Percentiles rank a stretch among this genome's conserved stretches.
Conservation (phyloP, 1,140 invertebrate species). For the Cheumatopsyche charites region DNA sequence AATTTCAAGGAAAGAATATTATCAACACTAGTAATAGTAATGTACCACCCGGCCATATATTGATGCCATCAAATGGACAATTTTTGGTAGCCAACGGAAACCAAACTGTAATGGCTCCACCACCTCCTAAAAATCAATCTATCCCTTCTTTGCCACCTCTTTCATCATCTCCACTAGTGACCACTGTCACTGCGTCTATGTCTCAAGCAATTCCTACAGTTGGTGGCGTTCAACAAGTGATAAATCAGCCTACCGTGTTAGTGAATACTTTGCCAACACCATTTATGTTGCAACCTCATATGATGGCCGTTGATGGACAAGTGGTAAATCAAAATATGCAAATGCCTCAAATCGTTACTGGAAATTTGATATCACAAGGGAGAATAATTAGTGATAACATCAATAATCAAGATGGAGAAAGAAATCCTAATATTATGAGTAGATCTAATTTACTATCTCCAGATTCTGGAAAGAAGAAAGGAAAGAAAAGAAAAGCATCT, state of each 20-base stretch:
- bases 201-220: slow-evolving; percentile 67
- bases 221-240: slow-evolving; percentile 54
- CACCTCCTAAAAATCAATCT: slow-evolving; percentile 66
- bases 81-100: slow-evolving; percentile 71
- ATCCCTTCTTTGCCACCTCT: slow-evolving; percentile 68
- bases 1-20: slow-evolving; percentile 50
- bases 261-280: slow-evolving; percentile 82
- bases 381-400: slow-evolving; percentile 57
- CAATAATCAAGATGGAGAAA: slow-evolving; percentile 55
- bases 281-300: slow-evolving; percentile 78
- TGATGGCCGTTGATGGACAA: slow-evolving; percentile 72
- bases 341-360: slow-evolving; percentile 69
- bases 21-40: slow-evolving; percentile 58
- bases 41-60: slow-evolving; percentile 71
- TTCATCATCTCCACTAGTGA: slow-evolving; percentile 70
- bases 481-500: slow-evolving; percentile 75
- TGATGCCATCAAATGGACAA: slow-evolving; percentile 76
- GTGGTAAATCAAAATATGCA: slow-evolving; percentile 71
- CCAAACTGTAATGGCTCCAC: slow-evolving; percentile 66
- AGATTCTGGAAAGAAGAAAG: slow-evolving; percentile 71
- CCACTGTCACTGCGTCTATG: slow-evolving; percentile 73
- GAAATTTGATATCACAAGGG: slow-evolving; percentile 69
- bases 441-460: slow-evolving; percentile 70
- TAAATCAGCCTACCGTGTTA: slow-evolving; percentile 75
- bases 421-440: slow-evolving; percentile 60